Evolutionary conservation across 2,888 invertebrate species (phyloP), one percentile per base, ranked within the genome.

Genomic region (Gymnocheta viridis): DNA sequence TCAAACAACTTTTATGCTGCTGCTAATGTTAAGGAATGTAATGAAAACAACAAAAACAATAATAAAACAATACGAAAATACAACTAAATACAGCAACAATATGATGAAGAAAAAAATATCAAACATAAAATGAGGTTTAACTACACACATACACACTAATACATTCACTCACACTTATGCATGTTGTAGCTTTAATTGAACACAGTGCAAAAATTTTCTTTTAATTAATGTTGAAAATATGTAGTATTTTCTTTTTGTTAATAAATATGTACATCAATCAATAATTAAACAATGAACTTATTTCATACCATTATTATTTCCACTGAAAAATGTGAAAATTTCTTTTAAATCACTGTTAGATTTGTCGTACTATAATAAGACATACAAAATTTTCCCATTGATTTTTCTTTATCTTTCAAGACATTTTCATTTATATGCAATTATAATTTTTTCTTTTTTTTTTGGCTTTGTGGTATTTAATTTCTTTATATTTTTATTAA

Each of bases 1-100:
- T 89, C 90, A 89, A 87, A 86, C 90, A 87, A 89, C 90, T 89
- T 89, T 89, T 89, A 86, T 87, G 87, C 88, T 89, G 89, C 89
- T 86, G 88, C 89, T 86, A 86, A 89, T 86, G 88, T 88, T 90
- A 85, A 88, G 89, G 89, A 89, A 89, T 89, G 89, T 88, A 88
- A 89, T 88, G 88, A 88, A 89, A 78, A 86, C 87, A 87, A 56
- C 74, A 70, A 72, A 24, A 74, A 47, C 35, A 44, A 67, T 27
- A 51, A 51, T 74, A 80, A 51, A 67, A 56, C 35, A 69, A 66
- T 5, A 73, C 6, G 19, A 38, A 35, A 47, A 29, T 9, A 62
- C 35, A 32, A 60, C 27, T 32, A 76, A 60, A 41, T 58, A 58
- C 38, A 70, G 64, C 56, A 77, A 49, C 69, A 72, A 51, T 51